Percentiles rank a stretch among this genome's conserved stretches.
Conservation (phyloP, 2,797 vertebrate genomes). For the Paratrypauchen microcephalus region DNA sequence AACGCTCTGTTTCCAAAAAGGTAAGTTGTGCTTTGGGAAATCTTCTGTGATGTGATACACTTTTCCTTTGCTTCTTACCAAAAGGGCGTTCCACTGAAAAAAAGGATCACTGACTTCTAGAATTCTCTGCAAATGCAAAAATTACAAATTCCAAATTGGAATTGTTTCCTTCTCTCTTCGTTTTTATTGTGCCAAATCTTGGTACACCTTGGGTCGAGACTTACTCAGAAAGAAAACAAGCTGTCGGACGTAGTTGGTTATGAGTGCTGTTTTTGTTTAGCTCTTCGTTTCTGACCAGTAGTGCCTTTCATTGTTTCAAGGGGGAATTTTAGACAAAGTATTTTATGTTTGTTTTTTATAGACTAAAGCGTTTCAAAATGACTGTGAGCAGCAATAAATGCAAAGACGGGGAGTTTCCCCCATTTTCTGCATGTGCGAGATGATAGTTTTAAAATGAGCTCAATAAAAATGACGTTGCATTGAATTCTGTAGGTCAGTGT, state of each 20-base stretch:
- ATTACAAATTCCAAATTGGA: constrained; percentile 99
- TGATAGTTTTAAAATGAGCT: constrained; percentile 81
- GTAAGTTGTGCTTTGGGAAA: constrained; percentile 86
- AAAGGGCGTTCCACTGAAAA: constrained; percentile 81
- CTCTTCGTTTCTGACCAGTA: constrained; percentile 91
- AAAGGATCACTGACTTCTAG: constrained; percentile 90
- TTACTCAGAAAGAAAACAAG: constrained; percentile 71
- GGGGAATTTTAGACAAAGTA: constrained; percentile 84
- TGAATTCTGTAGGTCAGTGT: constrained; percentile 96
- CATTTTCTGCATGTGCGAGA: constrained; percentile 75
- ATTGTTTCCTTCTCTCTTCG: constrained; percentile 94
- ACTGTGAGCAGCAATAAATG: constrained; percentile 89
- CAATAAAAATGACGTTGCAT: constrained; percentile 84
- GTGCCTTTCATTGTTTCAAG: constrained; percentile 96
- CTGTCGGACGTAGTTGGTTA: constrained; percentile 64
- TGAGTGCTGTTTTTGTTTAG: constrained; percentile 69
- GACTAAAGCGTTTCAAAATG: constrained; percentile 65
- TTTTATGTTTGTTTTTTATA: constrained; percentile 62
- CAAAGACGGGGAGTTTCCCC: constrained; percentile 65
- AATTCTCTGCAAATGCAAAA: constrained; percentile 94
- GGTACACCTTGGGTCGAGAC: constrained; percentile 88
- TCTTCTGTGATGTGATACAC: constrained; percentile 76
- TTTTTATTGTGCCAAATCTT: constrained; percentile 94
- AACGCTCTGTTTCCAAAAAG: constrained; percentile 86
- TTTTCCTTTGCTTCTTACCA: constrained; percentile 85